phyloP scores from a whole-genome alignment of 2,797 vertebrate species.

The Rhinophrynus dorsalis region DNA sequence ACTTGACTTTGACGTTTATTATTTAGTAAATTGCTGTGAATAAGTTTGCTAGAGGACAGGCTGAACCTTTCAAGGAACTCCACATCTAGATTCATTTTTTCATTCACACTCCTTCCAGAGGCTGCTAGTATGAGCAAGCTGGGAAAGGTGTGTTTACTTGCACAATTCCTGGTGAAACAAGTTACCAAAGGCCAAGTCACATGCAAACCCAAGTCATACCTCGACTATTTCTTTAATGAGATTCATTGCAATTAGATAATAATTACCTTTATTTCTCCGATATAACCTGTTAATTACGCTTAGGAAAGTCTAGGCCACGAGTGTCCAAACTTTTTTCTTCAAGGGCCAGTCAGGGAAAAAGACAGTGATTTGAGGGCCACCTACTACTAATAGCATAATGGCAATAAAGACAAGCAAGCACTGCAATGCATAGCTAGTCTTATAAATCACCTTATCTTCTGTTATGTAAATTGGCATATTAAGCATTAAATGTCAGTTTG shows the following conservation, averaged over 20 bases:
- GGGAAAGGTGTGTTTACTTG: constrained; percentile 59
- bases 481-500: too few relatives aligned
- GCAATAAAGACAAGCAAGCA: too few relatives aligned
- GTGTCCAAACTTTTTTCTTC: too few relatives aligned
- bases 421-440: too few relatives aligned
- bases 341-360: too few relatives aligned
- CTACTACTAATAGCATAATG: too few relatives aligned
- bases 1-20: constrained; percentile 83
- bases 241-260: constrained; percentile 50
- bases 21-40: constrained; percentile 77
- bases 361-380: too few relatives aligned
- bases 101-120: constrained; percentile 57
- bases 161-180: constrained; percentile 59
- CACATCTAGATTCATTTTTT: constrained; percentile 61
- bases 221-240: constrained; percentile 56
- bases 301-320: background rate
- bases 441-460: too few relatives aligned
- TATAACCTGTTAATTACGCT: constrained; percentile 25
- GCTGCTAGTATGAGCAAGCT: constrained; percentile 69
- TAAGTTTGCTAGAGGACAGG: constrained; percentile 59
- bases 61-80: constrained; percentile 59
- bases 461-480: too few relatives aligned
- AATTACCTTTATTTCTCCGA: constrained; percentile 55
- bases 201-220: constrained; percentile 59
- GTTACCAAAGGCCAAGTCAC: constrained; percentile 64